phyloP scores from a whole-genome alignment of 2,797 vertebrate genomes.

The Anguilla megastoma region DNA sequence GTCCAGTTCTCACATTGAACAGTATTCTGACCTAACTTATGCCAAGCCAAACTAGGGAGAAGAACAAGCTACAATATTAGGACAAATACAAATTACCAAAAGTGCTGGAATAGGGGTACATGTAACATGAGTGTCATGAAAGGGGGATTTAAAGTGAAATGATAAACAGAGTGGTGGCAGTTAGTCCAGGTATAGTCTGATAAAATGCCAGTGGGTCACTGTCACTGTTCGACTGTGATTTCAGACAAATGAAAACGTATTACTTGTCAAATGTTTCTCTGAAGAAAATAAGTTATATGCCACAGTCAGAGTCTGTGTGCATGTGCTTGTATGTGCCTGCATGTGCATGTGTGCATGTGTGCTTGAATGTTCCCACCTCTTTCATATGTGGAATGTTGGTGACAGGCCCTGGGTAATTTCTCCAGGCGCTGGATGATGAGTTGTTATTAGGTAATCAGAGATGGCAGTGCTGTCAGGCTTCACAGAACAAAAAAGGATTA shows the following conservation, averaged over 20 bases:
- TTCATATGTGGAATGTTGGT: not conserved
- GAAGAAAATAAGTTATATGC: not conserved
- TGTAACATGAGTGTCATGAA: no score
- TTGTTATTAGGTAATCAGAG: not conserved
- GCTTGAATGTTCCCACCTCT: not conserved
- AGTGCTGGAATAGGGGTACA: no score
- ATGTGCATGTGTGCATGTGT: constrained; percentile 10
- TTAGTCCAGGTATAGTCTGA: not conserved
- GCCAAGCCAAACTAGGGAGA: no score
- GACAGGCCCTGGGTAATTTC: not conserved
- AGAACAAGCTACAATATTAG: no score
- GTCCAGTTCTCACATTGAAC: no score
- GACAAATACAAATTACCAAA: no score
- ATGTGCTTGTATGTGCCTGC: not conserved
- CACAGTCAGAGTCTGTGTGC: not conserved
- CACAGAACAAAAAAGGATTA: not conserved
- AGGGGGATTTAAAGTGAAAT: no score
- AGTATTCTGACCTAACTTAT: no score
- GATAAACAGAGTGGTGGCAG: no score
- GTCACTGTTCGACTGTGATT: not conserved
- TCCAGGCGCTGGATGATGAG: not conserved
- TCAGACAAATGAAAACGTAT: not conserved
- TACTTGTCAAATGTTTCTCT: not conserved
- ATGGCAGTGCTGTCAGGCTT: not conserved
- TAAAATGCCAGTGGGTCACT: not conserved